A percentile compares a stretch with the other conserved stretches of the same genome.
These are phyloP conservation scores for Leptodirus hochenwartii DNA, from an alignment of 2,888 invertebrate species.

Conservation along the genomic window DNA sequence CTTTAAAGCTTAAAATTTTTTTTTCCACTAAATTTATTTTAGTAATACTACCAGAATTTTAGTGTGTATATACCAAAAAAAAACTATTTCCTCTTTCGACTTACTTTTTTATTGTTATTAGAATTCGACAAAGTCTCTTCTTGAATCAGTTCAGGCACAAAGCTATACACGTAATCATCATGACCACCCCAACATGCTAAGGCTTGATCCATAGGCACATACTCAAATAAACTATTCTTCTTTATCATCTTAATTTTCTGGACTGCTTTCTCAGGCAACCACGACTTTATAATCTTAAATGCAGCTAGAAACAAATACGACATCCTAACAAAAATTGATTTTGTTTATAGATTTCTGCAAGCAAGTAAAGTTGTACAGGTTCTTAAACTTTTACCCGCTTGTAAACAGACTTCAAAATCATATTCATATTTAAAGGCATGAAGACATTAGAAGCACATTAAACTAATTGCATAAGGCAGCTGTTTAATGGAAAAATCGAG, in stretches of 20 bases:
- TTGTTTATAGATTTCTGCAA: too few species aligned
- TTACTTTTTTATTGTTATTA: constrained; percentile 1
- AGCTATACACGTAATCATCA: constrained; percentile 53
- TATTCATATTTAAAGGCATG: too few species aligned
- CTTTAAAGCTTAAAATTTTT: constrained; percentile 2
- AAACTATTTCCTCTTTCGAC: neutral
- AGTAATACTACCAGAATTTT: constrained; percentile 1
- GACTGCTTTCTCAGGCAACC: constrained; percentile 76
- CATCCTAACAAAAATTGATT: constrained; percentile 7
- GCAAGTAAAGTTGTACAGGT: too few species aligned
- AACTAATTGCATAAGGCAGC: too few species aligned
- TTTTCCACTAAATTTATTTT: constrained; percentile 1
- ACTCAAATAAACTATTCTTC: constrained; percentile 54
- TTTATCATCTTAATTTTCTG: constrained; percentile 73
- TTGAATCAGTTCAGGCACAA: constrained; percentile 38
- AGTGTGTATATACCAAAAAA: neutral
- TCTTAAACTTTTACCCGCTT: too few species aligned
- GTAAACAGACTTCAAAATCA: too few species aligned
- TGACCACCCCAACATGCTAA: constrained; percentile 64
- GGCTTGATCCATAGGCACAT: constrained; percentile 57
- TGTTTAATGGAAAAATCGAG: too few species aligned
- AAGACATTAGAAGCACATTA: too few species aligned
- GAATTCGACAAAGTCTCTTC: neutral
- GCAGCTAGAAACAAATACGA: constrained; percentile 49
- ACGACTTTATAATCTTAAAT: constrained; percentile 74